These are phyloP conservation scores for Eubucco bourcierii DNA, from an alignment of 2,113 vertebrate genomes.

Conservation along the genomic window DNA sequence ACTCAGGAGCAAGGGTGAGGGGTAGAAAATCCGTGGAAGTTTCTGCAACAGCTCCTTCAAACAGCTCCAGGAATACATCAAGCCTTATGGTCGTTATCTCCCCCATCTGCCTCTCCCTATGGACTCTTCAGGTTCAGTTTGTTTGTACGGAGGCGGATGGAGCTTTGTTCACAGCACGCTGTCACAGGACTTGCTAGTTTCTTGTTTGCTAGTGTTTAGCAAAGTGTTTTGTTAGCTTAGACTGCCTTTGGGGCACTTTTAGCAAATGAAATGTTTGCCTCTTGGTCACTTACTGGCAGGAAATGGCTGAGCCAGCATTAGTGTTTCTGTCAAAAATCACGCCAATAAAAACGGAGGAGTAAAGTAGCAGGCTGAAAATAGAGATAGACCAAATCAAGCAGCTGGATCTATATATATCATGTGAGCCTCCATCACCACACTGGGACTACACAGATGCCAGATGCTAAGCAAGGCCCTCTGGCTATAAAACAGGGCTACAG, in stretches of 20 bases:
- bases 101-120: neutral
- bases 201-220: neutral
- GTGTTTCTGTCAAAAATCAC: neutral
- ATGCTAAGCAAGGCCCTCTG: neutral
- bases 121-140: neutral
- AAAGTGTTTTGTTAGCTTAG: neutral
- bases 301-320: conserved; percentile 18
- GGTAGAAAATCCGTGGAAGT: neutral
- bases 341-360: conserved; percentile 6
- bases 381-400: neutral
- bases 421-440: neutral
- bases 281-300: neutral
- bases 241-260: neutral
- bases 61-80: neutral
- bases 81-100: neutral
- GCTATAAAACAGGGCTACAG: neutral
- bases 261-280: conserved; percentile 23
- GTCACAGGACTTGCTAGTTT: neutral
- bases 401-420: neutral
- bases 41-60: neutral
- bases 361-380: neutral
- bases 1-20: neutral
- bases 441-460: neutral
- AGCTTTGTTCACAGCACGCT: neutral
- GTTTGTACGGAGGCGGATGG: neutral